Evolutionary conservation across 2,888 invertebrate genomes (phyloP).

Genomic region (Leistus spinibarbis): DNA sequence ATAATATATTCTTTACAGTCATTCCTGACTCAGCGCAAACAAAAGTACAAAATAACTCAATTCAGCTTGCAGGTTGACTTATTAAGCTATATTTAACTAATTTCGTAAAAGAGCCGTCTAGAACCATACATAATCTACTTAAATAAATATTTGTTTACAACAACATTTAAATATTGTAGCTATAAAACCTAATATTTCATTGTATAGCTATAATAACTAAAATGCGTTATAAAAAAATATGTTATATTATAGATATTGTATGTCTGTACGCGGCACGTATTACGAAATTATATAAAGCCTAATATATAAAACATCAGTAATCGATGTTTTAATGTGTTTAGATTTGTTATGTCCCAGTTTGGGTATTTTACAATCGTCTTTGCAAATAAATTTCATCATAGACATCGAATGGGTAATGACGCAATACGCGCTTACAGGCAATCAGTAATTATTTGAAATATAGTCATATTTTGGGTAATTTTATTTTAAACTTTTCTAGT

Average conservation of each 20-base stretch:
- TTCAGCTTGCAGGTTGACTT: constrained; percentile 75
- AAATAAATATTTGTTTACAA: no score
- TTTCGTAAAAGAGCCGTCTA: background rate
- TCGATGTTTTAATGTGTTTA: no score
- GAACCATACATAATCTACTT: no score
- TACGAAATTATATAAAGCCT: no score
- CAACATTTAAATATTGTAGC: no score
- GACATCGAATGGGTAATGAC: constrained; percentile 88
- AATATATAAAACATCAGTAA: no score
- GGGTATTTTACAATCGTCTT: constrained; percentile 72
- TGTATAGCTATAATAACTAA: no score
- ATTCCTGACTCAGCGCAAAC: constrained; percentile 70
- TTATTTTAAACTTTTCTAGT: constrained; percentile 56
- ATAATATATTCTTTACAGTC: constrained; percentile 76
- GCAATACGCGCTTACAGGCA: constrained; percentile 80
- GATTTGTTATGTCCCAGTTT: constrained; percentile 81
- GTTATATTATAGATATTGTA: no score
- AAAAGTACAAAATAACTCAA: constrained; percentile 67
- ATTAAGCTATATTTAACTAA: background rate
- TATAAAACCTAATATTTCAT: no score
- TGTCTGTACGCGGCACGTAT: no score
- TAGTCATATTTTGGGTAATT: background rate
- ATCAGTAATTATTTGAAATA: constrained; percentile 60
- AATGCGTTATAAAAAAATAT: no score
- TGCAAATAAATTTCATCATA: constrained; percentile 94